Conservation (phyloP, 53 echinoderm and acorn worm species). For the Apostichopus leukothele region DNA sequence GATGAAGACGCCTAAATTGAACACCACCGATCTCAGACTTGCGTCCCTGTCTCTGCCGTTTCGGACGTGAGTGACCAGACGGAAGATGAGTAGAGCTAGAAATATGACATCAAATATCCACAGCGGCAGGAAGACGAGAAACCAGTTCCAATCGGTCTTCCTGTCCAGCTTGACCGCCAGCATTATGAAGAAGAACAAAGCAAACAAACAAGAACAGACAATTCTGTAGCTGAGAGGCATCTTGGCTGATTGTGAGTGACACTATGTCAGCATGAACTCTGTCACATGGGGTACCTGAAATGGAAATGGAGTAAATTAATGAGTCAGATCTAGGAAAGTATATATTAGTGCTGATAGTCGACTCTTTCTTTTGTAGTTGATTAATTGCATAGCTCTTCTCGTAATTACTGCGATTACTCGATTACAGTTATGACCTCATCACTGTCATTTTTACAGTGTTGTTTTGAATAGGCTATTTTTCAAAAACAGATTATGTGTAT, state of each 20-base stretch:
- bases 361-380: too few species aligned
- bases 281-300: neutral
- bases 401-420: too few species aligned
- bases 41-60: slow-evolving; percentile 69
- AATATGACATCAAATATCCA: slow-evolving; percentile 84
- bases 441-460: too few species aligned
- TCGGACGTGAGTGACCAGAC: slow-evolving; percentile 74
- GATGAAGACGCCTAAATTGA: slow-evolving; percentile 68
- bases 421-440: too few species aligned
- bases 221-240: slow-evolving; percentile 89
- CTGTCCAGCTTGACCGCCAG: slow-evolving; percentile 75
- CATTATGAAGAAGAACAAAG: slow-evolving; percentile 72
- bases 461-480: too few species aligned
- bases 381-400: too few species aligned
- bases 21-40: slow-evolving; percentile 65
- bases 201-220: slow-evolving; percentile 68
- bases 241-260: neutral
- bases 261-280: too few species aligned
- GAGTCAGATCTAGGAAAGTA: too few species aligned
- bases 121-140: slow-evolving; percentile 83
- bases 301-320: neutral
- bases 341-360: too few species aligned
- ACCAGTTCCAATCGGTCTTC: slow-evolving; percentile 89
- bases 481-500: too few species aligned
- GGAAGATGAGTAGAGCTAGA: slow-evolving; percentile 57